Evolutionary conservation across 2,888 invertebrate genomes (phyloP).

Genomic region (Drosophila nigricruria): DNA sequence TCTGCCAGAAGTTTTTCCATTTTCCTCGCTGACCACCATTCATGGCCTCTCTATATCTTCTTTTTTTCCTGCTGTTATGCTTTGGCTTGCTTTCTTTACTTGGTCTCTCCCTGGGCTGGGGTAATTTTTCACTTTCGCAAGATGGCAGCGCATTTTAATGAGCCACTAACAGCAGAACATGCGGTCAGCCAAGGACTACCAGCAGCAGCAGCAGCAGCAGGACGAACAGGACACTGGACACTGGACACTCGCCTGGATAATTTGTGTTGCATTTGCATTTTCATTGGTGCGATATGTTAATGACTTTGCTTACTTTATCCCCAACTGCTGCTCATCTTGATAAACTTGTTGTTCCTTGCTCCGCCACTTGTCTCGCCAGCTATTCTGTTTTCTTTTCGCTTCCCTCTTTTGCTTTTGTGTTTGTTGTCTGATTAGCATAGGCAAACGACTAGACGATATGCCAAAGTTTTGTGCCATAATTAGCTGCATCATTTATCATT

Average conservation of each 20-base stretch:
- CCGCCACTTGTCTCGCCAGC: slow-evolving; percentile 28
- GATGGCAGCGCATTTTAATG: slow-evolving; percentile 82
- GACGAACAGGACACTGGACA: slow-evolving; percentile 1
- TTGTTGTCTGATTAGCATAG: slow-evolving; percentile 54
- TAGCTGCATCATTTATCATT: slow-evolving; percentile 68
- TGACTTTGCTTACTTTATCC: slow-evolving; percentile 72
- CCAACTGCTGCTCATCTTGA: slow-evolving; percentile 49
- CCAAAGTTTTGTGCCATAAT: slow-evolving; percentile 53
- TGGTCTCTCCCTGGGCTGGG: slow-evolving; percentile 53
- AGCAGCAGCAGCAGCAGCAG: slow-evolving; percentile 3
- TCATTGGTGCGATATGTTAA: slow-evolving; percentile 80
- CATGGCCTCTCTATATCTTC: slow-evolving; percentile 12
- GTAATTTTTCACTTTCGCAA: slow-evolving; percentile 84
- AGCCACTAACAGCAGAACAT: slow-evolving; percentile 52
- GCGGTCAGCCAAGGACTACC: slow-evolving; percentile 53
- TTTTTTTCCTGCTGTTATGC: slow-evolving; percentile 1
- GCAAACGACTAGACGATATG: slow-evolving; percentile 40
- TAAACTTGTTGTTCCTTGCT: slow-evolving; percentile 33
- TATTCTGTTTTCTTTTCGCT: slow-evolving; percentile 21
- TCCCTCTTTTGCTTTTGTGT: slow-evolving; percentile 13
- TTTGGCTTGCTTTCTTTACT: slow-evolving; percentile 27
- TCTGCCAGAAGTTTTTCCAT: slow-evolving; percentile 49
- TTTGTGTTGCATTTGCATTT: slow-evolving; percentile 79
- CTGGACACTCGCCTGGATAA: slow-evolving; percentile 44
- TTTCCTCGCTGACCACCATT: slow-evolving; percentile 43